Conservation (phyloP, 2,888 invertebrate genomes). For the Apocheima hispidaria region DNA sequence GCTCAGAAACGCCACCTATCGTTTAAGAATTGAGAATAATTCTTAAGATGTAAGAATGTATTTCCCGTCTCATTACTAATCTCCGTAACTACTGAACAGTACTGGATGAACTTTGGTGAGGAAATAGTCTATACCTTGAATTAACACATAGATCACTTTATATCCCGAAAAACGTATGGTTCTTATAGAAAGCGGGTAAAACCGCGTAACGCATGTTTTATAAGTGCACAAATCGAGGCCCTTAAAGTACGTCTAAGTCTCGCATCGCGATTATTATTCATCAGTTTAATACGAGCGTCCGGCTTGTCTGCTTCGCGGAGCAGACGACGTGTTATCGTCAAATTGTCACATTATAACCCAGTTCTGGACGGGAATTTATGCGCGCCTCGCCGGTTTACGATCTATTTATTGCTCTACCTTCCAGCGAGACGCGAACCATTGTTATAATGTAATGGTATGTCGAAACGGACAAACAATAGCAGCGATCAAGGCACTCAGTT, state of each 20-base stretch:
- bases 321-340: constrained; percentile 44
- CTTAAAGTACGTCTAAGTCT: constrained; percentile 17
- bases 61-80: too few relatives aligned
- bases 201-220: too few relatives aligned
- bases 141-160: too few relatives aligned
- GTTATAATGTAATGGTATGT: constrained; percentile 61
- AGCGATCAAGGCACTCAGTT: constrained; percentile 55
- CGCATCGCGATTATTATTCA: constrained; percentile 24
- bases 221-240: constrained; percentile 9
- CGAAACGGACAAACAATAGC: constrained; percentile 67
- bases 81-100: too few relatives aligned
- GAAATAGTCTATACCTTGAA: too few relatives aligned
- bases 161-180: too few relatives aligned
- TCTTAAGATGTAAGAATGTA: too few relatives aligned
- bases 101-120: too few relatives aligned
- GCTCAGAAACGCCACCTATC: too few relatives aligned
- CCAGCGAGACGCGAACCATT: constrained; percentile 55
- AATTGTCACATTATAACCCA: constrained; percentile 56
- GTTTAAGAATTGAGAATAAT: too few relatives aligned
- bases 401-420: constrained; percentile 64
- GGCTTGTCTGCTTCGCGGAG: constrained; percentile 6
- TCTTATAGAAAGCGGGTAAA: too few relatives aligned
- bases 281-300: constrained; percentile 11
- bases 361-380: constrained; percentile 60
- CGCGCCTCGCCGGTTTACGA: constrained; percentile 64